Evolutionary conservation across 2,113 vertebrate species (phyloP).

Genomic region (Calyptomena viridis): DNA sequence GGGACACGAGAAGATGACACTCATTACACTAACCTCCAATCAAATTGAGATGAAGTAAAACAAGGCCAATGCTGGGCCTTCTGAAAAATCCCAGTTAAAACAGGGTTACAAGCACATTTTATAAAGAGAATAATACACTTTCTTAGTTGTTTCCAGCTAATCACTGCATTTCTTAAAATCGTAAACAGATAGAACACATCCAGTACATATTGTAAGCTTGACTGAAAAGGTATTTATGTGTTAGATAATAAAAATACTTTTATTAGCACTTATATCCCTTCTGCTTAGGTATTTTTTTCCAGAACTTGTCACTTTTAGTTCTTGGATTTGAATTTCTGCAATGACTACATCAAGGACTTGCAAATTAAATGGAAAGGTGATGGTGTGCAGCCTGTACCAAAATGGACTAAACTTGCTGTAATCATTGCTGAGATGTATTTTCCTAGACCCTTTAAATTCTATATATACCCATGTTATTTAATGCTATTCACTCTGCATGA

Average conservation of each 20-base stretch:
- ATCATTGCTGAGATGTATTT: background rate
- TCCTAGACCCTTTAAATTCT: background rate
- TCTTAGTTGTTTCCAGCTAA: background rate
- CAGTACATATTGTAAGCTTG: background rate
- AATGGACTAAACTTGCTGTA: constrained; percentile 1
- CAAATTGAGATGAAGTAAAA: background rate
- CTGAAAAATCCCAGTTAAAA: background rate
- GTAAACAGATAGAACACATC: background rate
- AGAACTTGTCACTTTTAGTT: background rate
- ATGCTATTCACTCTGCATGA: background rate
- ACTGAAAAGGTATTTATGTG: background rate
- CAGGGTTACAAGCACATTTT: background rate
- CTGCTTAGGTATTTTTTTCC: background rate
- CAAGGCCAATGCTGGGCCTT: background rate
- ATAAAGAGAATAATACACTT: background rate
- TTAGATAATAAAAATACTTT: background rate
- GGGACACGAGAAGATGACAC: background rate
- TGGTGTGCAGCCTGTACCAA: background rate
- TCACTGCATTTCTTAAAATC: background rate
- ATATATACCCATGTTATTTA: background rate
- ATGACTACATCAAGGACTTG: background rate
- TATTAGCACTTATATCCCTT: background rate
- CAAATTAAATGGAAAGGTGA: constrained; percentile 6
- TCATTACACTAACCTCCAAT: background rate
- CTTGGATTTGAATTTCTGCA: background rate